phyloP scores from a whole-genome alignment of 2,888 invertebrate species.

The Gryllus longicercus region DNA sequence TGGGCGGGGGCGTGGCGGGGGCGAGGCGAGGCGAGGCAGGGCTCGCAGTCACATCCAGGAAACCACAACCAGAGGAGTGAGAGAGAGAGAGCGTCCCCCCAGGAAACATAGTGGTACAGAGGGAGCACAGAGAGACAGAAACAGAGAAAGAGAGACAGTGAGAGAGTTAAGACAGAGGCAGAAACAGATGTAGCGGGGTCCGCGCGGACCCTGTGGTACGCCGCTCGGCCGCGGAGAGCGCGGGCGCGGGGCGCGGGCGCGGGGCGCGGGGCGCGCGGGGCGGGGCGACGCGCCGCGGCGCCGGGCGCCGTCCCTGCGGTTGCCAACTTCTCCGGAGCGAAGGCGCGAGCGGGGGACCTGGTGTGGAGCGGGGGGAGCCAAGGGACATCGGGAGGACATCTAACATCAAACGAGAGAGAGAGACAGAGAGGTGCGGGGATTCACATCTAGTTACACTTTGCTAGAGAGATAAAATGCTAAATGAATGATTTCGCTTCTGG shows the following conservation, averaged over 20 bases:
- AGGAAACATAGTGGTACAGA: slow-evolving; percentile 30
- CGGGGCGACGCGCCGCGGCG: not conserved
- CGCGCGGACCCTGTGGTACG: slow-evolving; percentile 44
- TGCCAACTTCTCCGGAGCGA: not conserved
- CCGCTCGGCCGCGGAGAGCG: slow-evolving; percentile 31
- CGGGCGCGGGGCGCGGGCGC: not conserved
- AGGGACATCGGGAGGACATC: not conserved
- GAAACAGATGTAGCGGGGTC: slow-evolving; percentile 44
- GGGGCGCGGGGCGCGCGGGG: not conserved
- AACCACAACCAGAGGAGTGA: slow-evolving; percentile 17
- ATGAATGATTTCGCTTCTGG: not conserved
- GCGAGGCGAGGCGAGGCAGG: no score
- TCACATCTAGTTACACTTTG: not conserved
- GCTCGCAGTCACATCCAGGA: not conserved
- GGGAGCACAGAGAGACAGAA: slow-evolving; percentile 30
- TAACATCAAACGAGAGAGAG: no score
- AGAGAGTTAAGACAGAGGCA: slow-evolving; percentile 32
- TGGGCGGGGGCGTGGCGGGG: no score
- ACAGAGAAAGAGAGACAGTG: not conserved
- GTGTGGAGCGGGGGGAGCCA: not conserved
- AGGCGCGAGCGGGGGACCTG: not conserved
- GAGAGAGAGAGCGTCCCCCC: slow-evolving; percentile 29
- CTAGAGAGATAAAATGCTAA: not conserved
- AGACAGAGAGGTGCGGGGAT: no score
- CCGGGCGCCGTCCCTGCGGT: not conserved